A percentile compares a stretch with the other conserved stretches of the same genome.
phyloP scores from a whole-genome alignment of 2,888 invertebrate genomes.

The Trachelus tabidus region DNA sequence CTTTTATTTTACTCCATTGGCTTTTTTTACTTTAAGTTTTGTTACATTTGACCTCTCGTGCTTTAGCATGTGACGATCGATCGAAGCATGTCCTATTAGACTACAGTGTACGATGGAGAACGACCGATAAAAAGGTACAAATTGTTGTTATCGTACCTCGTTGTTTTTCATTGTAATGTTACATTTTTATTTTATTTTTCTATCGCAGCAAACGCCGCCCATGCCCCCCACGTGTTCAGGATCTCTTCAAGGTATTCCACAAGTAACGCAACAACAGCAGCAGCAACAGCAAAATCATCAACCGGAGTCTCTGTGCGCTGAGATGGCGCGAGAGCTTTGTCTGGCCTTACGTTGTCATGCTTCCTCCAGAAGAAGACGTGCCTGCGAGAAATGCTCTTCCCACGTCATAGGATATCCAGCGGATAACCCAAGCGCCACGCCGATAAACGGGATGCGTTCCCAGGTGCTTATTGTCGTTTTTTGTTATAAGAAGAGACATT shows the following conservation, averaged over 20 bases:
- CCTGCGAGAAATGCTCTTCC: constrained; percentile 71
- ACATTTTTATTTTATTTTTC: background rate
- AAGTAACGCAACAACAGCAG: constrained; percentile 56
- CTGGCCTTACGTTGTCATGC: constrained; percentile 74
- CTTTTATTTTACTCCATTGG: background rate
- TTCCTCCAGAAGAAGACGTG: constrained; percentile 75
- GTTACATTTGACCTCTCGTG: constrained; percentile 6
- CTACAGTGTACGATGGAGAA: constrained; percentile 5
- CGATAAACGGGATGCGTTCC: constrained; percentile 64
- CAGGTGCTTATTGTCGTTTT: constrained; percentile 41
- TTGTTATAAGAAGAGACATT: background rate
- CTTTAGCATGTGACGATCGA: constrained; percentile 61
- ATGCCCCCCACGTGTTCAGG: constrained; percentile 55
- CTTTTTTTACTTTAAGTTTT: background rate
- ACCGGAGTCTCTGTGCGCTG: constrained; percentile 80
- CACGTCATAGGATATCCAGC: constrained; percentile 66
- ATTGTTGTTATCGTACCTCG: background rate
- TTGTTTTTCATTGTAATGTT: background rate
- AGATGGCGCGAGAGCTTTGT: constrained; percentile 81
- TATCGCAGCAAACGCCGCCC: constrained; percentile 46
- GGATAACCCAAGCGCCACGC: constrained; percentile 66
- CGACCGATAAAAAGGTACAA: background rate
- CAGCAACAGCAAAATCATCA: constrained; percentile 45
- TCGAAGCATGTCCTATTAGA: constrained; percentile 45
- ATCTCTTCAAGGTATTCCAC: constrained; percentile 64